phyloP scores from a whole-genome alignment of 2,888 invertebrate genomes.

The Kryphioiulus occultus region DNA sequence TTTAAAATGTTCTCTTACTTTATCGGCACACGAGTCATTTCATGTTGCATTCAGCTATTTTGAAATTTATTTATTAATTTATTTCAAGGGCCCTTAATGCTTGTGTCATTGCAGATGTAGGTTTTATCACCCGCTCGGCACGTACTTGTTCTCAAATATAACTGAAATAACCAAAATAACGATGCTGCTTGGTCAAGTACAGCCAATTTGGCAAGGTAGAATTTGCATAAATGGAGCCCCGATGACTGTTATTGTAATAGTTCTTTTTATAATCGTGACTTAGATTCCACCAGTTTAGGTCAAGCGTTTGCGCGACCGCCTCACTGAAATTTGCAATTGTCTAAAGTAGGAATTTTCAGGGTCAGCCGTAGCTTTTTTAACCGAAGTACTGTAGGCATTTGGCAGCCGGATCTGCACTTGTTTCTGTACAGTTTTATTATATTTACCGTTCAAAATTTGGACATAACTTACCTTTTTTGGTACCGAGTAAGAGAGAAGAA shows the following conservation, averaged over 20 bases:
- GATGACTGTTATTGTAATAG: neutral
- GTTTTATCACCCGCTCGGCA: too few relatives aligned
- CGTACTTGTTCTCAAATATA: neutral
- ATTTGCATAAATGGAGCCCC: neutral
- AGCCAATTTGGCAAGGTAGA: neutral
- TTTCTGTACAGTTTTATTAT: constrained; percentile 23
- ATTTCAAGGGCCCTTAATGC: too few relatives aligned
- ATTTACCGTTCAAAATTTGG: neutral
- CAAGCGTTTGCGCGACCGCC: neutral
- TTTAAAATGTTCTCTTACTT: too few relatives aligned
- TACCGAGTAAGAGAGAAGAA: neutral
- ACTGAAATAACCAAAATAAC: neutral
- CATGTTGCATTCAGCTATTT: too few relatives aligned
- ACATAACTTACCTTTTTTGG: neutral
- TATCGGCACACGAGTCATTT: too few relatives aligned
- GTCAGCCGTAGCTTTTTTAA: neutral
- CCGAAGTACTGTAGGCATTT: neutral
- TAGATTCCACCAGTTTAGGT: neutral
- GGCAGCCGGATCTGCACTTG: constrained; percentile 17
- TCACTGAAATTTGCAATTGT: neutral
- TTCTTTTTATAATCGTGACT: neutral
- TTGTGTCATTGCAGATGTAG: too few relatives aligned
- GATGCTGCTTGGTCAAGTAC: neutral
- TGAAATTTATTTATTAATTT: too few relatives aligned
- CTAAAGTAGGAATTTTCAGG: constrained; percentile 13